Evolutionary conservation across 1,140 invertebrate genomes (phyloP).

Genomic region (Hycleus phaleratus): DNA sequence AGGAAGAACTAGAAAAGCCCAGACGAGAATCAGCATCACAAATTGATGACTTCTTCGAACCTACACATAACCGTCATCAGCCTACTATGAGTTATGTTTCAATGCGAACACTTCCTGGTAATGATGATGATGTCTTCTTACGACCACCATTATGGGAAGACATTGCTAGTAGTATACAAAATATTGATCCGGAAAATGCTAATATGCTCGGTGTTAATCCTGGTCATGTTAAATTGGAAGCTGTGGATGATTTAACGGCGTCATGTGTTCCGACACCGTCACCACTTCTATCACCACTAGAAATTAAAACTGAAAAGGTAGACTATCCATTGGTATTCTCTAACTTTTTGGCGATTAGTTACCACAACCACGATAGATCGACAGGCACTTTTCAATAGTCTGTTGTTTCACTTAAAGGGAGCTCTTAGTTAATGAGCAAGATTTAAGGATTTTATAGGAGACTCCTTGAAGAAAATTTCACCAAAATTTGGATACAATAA

Average conservation of each 20-base stretch:
- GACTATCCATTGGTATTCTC: no score
- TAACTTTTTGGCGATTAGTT: no score
- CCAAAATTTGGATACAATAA: no score
- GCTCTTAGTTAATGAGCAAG: no score
- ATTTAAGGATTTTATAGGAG: no score
- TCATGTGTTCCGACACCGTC: constrained; percentile 49
- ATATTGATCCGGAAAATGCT: constrained; percentile 81
- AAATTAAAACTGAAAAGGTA: constrained; percentile 60
- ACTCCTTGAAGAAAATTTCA: no score
- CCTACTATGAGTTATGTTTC: constrained; percentile 48
- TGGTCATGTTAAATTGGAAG: constrained; percentile 66
- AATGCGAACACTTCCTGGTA: constrained; percentile 40
- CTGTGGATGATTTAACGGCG: constrained; percentile 50
- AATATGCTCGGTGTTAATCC: constrained; percentile 63
- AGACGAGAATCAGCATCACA: constrained; percentile 54
- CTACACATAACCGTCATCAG: constrained; percentile 23
- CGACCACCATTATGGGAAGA: constrained; percentile 80
- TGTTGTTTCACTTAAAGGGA: no score
- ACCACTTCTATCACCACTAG: constrained; percentile 61
- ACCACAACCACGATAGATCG: no score
- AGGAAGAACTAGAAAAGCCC: constrained; percentile 50
- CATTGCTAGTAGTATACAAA: constrained; percentile 79
- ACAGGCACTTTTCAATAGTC: no score
- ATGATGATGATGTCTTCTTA: constrained; percentile 71
- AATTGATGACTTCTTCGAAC: constrained; percentile 64